phyloP scores from a whole-genome alignment of 2,797 vertebrate species.

The Hippoglossus hippoglossus region DNA sequence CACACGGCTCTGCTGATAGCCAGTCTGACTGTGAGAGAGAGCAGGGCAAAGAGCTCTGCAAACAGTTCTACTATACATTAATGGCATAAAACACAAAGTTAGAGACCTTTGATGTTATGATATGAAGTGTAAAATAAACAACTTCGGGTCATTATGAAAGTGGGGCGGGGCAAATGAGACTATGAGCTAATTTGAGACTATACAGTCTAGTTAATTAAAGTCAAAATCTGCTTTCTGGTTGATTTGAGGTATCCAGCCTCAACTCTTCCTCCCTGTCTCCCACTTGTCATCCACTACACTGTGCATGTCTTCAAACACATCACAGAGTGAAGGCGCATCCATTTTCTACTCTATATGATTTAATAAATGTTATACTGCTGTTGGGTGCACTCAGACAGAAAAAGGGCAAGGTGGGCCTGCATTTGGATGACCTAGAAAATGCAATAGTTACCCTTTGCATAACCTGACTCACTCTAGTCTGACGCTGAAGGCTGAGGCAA shows the following conservation, averaged over 20 bases:
- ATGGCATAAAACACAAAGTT: no score
- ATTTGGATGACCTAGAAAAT: constrained; percentile 33
- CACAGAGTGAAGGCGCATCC: background rate
- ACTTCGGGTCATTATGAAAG: no score
- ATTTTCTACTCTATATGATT: constrained; percentile 19
- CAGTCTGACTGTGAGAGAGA: no score
- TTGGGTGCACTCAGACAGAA: constrained; percentile 4
- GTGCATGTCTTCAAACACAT: constrained; percentile 15
- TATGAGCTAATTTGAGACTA: no score
- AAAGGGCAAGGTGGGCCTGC: background rate
- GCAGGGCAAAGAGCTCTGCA: no score
- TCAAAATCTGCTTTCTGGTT: no score
- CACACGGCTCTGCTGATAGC: no score
- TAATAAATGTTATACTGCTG: constrained; percentile 18
- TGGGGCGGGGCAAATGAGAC: no score
- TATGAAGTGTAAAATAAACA: no score
- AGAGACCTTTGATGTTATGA: no score
- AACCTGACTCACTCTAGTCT: constrained; percentile 27
- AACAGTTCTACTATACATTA: no score
- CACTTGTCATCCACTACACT: constrained; percentile 7
- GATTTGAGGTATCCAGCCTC: background rate
- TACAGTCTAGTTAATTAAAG: no score
- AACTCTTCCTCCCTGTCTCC: background rate
- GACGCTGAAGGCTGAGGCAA: constrained; percentile 42
- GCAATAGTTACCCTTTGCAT: constrained; percentile 26